Evolutionary conservation across 2,888 invertebrate species (phyloP), one percentile per base, ranked within the genome.

Genomic region (Lampropteryx suffumata): DNA sequence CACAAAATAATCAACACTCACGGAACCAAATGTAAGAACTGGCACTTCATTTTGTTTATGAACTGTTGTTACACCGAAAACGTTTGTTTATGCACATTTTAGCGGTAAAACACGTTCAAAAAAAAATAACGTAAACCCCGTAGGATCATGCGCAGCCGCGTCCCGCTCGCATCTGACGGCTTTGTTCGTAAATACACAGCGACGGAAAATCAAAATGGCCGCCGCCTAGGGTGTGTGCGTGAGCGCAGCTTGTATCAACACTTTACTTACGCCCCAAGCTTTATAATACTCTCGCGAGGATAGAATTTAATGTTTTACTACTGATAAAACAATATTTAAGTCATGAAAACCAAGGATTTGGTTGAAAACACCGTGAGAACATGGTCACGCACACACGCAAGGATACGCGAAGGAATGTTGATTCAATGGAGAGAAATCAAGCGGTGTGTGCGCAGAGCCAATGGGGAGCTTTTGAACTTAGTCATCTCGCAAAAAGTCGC

Each of bases 181-280:
- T 90, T 90, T 90, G 90, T 90, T 82, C 87, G 82, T 85, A 89
- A 85, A 88, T 84, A 90, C 88, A 89, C 84, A 84, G 75, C 80
- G 81, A 84, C 88, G 81, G 82, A 86, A 84, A 87, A 87, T 83
- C 91, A 91, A 91, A 90, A 91, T 91, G 91, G 91, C 91, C 82
- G 90, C 79, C 74, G 50, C 14, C 57, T 60, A 62, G 59, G 28
- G 50, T 63, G 88, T 88, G 86, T 88, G 89, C 85, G 89, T 87
- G 75, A 64, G 79, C 80, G 82, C 82, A 79, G 66, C 74, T 73
- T 79, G 71, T 68, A 72, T 73, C 62, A 62, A 55, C 56, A 57
- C 60, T 60, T 75, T 68, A 65, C 67, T 62, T 54, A 33, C 39
- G 55, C 69, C 65, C 52, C 67, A 61, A 66, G 57, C 62, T 61